A percentile compares a stretch with the other conserved stretches of the same genome.
These are phyloP conservation scores for Hafferia zeledoni DNA, from an alignment of 2,797 vertebrate genomes.

Conservation along the genomic window DNA sequence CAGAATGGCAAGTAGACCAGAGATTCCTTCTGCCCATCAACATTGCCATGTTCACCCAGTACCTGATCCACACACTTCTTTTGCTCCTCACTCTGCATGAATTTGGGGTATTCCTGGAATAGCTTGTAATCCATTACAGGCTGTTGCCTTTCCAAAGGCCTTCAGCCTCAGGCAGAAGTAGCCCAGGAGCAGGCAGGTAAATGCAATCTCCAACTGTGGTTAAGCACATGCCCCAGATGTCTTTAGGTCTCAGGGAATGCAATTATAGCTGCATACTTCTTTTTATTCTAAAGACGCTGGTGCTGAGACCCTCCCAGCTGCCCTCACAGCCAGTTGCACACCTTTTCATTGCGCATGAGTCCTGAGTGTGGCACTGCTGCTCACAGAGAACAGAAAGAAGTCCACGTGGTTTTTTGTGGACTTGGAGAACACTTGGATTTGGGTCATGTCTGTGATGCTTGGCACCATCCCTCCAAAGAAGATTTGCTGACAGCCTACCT, in stretches of 20 bases:
- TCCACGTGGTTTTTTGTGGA: not conserved
- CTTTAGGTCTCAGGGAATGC: not conserved
- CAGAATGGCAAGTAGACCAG: not conserved
- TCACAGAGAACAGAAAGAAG: not conserved
- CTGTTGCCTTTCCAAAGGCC: not conserved
- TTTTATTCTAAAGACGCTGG: not conserved
- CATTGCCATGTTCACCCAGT: not conserved
- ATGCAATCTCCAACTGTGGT: not conserved
- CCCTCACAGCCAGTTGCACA: not conserved
- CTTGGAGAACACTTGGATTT: not conserved
- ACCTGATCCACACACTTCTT: no score
- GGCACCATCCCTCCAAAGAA: not conserved
- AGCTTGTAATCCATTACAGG: not conserved
- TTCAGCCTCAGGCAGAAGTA: not conserved
- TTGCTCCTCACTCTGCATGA: accelerated
- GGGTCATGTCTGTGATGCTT: not conserved
- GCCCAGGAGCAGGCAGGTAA: not conserved
- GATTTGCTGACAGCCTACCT: constrained; percentile 41
- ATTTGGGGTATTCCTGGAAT: not conserved
- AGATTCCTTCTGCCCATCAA: not conserved
- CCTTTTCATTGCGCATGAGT: not conserved
- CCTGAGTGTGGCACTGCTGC: not conserved
- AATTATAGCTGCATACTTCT: not conserved
- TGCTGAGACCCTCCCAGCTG: not conserved
- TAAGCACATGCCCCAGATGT: not conserved